Evolutionary conservation across 2,113 vertebrate species (phyloP).

Genomic region (Tychaedon coryphoeus): DNA sequence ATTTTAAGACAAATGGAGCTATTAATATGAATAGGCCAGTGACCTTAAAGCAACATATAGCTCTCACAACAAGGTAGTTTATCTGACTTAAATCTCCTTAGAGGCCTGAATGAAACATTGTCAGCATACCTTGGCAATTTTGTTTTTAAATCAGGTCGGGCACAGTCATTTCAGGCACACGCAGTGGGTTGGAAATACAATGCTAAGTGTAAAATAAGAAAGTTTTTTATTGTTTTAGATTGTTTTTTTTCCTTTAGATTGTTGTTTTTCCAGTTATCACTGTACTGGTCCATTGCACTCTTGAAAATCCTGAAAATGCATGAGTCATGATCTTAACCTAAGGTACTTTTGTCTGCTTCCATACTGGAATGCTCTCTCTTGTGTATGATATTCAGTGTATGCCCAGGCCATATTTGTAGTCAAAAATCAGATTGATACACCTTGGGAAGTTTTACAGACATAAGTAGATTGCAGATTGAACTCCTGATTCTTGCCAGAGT

Average conservation of each 20-base stretch:
- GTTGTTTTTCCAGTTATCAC: neutral
- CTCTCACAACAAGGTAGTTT: neutral
- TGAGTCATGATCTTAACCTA: neutral
- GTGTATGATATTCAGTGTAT: neutral
- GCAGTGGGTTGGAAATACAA: neutral
- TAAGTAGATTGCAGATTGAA: neutral
- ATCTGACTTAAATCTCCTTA: slow-evolving; percentile 31
- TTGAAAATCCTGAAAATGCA: neutral
- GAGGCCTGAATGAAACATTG: neutral
- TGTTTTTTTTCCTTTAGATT: neutral
- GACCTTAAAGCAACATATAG: slow-evolving; percentile 52
- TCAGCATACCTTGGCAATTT: neutral
- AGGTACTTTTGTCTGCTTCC: neutral
- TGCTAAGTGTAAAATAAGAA: neutral
- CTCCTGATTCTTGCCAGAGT: neutral
- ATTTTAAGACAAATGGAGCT: slow-evolving; percentile 23
- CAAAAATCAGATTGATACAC: neutral
- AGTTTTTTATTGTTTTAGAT: neutral
- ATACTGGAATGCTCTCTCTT: neutral
- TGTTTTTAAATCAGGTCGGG: slow-evolving; percentile 27
- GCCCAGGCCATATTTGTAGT: neutral
- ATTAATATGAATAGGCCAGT: slow-evolving; percentile 32
- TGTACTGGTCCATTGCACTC: neutral
- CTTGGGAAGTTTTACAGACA: neutral
- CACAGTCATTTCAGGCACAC: neutral